A percentile compares a stretch with the other conserved stretches of the same genome.
phyloP scores from a whole-genome alignment of 2,797 vertebrate species.

The Peromyscus eremicus region DNA sequence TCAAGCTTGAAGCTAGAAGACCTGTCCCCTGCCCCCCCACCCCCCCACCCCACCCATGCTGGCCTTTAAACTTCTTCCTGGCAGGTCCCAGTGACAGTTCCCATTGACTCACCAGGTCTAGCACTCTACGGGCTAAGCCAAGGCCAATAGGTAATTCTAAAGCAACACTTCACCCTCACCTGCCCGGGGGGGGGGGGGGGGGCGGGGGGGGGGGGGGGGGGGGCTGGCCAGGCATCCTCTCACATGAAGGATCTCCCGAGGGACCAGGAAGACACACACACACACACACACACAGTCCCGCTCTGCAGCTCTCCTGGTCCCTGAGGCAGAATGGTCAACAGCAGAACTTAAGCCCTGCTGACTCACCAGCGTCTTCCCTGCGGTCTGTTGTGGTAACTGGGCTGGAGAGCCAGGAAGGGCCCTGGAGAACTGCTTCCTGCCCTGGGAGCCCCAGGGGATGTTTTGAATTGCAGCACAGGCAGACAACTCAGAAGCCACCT shows the following conservation, averaged over 20 bases:
- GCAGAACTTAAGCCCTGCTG: neutral
- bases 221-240: slow-evolving; percentile 11
- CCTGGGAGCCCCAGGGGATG: neutral
- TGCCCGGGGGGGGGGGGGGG: no score
- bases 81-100: neutral
- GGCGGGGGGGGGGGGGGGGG: slow-evolving; percentile 42
- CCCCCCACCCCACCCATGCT: neutral
- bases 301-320: neutral
- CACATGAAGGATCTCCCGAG: neutral
- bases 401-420: neutral
- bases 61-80: neutral
- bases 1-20: neutral
- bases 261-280: neutral
- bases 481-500: neutral
- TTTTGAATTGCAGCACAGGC: neutral
- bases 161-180: neutral
- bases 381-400: slow-evolving; percentile 70
- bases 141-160: neutral
- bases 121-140: slow-evolving; percentile 17
- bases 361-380: slow-evolving; percentile 44
- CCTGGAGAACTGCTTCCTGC: neutral
- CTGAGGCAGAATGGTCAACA: neutral
- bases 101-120: neutral
- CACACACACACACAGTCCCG: no score
- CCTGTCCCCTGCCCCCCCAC: neutral